Conservation (phyloP, 2,797 vertebrate species). For the Heliangelus exortis region DNA sequence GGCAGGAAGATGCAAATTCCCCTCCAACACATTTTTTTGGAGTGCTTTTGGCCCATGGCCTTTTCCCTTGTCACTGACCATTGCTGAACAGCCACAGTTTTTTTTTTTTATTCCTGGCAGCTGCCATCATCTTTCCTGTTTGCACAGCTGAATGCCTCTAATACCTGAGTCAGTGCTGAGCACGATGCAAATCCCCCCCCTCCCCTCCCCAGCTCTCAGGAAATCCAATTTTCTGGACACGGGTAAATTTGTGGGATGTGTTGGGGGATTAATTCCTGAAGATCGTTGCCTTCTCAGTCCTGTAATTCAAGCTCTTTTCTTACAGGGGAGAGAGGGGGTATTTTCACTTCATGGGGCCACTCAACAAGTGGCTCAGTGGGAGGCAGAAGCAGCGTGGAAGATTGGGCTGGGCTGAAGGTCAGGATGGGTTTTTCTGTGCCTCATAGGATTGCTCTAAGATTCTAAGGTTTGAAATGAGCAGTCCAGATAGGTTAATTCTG, state of each 20-base stretch:
- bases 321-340: neutral
- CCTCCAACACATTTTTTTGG: neutral
- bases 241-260: neutral
- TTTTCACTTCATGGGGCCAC: constrained; percentile 50
- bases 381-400: constrained; percentile 1
- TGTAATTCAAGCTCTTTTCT: constrained; percentile 46
- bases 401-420: constrained; percentile 3
- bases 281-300: neutral
- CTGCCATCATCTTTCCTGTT: neutral
- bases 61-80: neutral
- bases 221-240: constrained; percentile 60
- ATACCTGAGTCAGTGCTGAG: constrained; percentile 37
- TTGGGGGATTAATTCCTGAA: constrained; percentile 34
- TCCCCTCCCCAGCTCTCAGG: neutral
- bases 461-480: neutral
- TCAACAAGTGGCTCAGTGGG: neutral
- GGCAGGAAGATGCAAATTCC: neutral
- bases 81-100: accelerated
- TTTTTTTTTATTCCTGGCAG: neutral
- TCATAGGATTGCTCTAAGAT: neutral
- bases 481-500: neutral
- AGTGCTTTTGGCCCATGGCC: neutral
- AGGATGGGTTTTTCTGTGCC: neutral
- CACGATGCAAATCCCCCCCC: neutral
- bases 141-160: constrained; percentile 1